Percentiles rank a stretch among this genome's conserved stretches.
Conservation (phyloP, 2,888 invertebrate genomes). For the Icerya purchasi region DNA sequence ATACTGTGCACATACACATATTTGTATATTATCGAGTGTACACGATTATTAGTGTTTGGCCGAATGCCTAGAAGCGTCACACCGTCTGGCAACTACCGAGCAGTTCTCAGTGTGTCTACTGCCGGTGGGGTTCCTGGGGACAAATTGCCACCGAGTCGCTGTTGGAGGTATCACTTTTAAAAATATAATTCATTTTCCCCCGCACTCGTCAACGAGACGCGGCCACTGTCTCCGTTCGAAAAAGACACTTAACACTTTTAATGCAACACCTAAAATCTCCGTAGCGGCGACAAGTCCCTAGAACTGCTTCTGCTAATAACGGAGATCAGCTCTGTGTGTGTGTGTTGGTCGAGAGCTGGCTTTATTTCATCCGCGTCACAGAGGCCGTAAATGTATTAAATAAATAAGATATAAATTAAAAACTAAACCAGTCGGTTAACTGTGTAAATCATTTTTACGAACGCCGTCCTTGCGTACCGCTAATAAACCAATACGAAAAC, state of each 20-base stretch:
- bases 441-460: not conserved
- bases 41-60: not conserved
- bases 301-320: too few relatives aligned
- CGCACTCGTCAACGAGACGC: too few relatives aligned
- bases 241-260: too few relatives aligned
- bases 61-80: not conserved
- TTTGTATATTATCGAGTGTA: not conserved
- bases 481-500: too few relatives aligned
- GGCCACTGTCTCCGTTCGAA: too few relatives aligned
- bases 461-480: not conserved
- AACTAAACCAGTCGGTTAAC: not conserved
- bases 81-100: not conserved
- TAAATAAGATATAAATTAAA: not conserved
- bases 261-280: too few relatives aligned
- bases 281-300: too few relatives aligned
- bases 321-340: too few relatives aligned
- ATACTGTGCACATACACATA: not conserved
- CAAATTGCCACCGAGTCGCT: not conserved
- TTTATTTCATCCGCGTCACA: too few relatives aligned
- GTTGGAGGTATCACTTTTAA: not conserved
- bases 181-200: not conserved
- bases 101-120: not conserved
- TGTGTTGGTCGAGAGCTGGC: too few relatives aligned
- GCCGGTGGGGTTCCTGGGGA: not conserved
- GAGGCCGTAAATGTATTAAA: too few relatives aligned